Evolutionary conservation across 2,888 invertebrate species (phyloP).

Genomic region (Mamestra brassicae): DNA sequence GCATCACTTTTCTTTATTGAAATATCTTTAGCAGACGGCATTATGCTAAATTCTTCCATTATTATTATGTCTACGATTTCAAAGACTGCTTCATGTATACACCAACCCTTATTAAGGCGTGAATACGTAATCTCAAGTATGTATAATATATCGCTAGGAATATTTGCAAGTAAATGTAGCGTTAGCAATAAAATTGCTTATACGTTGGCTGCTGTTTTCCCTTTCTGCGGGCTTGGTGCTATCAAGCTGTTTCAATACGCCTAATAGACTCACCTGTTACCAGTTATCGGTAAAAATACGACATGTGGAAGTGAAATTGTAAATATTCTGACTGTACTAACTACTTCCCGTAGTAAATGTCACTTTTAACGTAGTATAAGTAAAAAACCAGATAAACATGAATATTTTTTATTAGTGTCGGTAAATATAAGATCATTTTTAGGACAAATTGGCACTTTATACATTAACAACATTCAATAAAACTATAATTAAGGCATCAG

Average conservation of each 20-base stretch:
- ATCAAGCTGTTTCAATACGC: conserved; percentile 43
- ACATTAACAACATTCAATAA: conserved; percentile 48
- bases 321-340: conserved; percentile 40
- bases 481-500: conserved; percentile 54
- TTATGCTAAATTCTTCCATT: conserved; percentile 29
- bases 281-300: conserved; percentile 52
- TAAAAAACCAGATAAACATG: conserved; percentile 47
- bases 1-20: conserved; percentile 29
- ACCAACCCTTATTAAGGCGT: conserved; percentile 33
- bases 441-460: conserved; percentile 51
- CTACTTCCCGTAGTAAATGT: conserved; percentile 24
- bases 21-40: conserved; percentile 8
- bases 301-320: conserved; percentile 51
- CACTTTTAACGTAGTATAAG: conserved; percentile 13
- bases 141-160: conserved; percentile 26
- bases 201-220: conserved; percentile 64
- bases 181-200: conserved; percentile 56
- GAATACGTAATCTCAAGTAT: conserved; percentile 27
- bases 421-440: conserved; percentile 55
- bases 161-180: conserved; percentile 64
- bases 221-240: conserved; percentile 63
- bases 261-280: conserved; percentile 41
- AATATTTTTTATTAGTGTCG: conserved; percentile 60
- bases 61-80: conserved; percentile 12
- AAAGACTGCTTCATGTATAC: conserved; percentile 27